Base-by-base conservation (phyloP, 2,797 vertebrate genomes). In the Parauchenoglanis punctatus region DNA sequence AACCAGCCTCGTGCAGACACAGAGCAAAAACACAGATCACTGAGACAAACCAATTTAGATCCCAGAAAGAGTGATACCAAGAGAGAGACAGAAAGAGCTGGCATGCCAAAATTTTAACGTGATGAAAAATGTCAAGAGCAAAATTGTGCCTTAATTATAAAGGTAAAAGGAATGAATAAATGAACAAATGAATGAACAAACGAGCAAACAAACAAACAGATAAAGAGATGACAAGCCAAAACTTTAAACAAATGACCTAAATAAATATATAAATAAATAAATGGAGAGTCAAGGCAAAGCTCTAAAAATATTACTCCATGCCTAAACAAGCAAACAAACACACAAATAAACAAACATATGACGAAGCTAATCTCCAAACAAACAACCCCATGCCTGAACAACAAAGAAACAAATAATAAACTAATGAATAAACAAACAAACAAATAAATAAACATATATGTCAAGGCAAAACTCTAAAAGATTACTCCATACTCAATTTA, bases 21-120 rank as follows among this genome's bases (percentile, higher is more conserved):
- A 28, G 58, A 63, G 78, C 35, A 49, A 65, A 88, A 67, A 76
- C 84, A 88, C 85, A 85, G n/a, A 72, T 82, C 67, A 86, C 85
- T 85, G 52, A 84, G 61, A 68, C 65, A n/a, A 65, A 40, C 49
- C 28, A 85, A 78, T 67, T 85, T 85, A 77, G 31, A 76, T 44
- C 18, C 52, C 2, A 65, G 8, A 81, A 68, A 68, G 28, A 76
- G 40, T 58, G 15, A 44, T 46, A 86, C 2, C 7, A 28, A 83
- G 23, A 40, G 13, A 52, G 46, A 67, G 46, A 52, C 2, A 52
- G 82, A 63, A 25, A 78, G 25, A 67, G 15, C 54, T 58, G 18
- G 54, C 49, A 77, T 54, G 49, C 46, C 75, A 77, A 28, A 56
- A 54, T 31, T 56, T 40, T 59, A 6, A 58, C 5, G 0, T 3